phyloP scores from a whole-genome alignment of 1,140 invertebrate species.

The Cryptotermes secundus region DNA sequence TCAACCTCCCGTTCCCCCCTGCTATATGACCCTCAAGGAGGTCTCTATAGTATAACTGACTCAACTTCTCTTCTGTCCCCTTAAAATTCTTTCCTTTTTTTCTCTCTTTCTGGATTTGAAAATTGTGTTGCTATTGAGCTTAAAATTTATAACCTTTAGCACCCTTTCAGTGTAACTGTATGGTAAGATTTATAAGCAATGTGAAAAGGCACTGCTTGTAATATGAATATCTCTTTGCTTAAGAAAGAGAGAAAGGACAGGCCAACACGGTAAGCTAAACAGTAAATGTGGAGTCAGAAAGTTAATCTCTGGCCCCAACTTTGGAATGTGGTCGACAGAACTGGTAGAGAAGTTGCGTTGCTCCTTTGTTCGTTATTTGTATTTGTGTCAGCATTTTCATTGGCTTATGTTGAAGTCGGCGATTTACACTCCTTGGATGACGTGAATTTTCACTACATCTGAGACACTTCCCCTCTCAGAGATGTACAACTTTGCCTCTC shows the following conservation, averaged over 20 bases:
- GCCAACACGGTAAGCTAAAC: background rate
- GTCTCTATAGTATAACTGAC: background rate
- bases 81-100: background rate
- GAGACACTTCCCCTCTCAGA: too few species aligned
- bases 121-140: background rate
- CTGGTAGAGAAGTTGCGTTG: background rate
- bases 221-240: background rate
- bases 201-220: background rate
- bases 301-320: background rate
- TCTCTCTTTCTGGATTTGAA: background rate
- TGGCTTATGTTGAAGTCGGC: too few species aligned
- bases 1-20: background rate
- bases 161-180: background rate
- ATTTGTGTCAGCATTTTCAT: background rate
- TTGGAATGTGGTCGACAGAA: slow-evolving; percentile 11
- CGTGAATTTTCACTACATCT: too few species aligned
- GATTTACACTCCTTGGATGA: too few species aligned
- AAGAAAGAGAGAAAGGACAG: background rate
- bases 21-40: background rate
- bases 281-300: background rate
- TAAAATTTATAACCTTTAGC: background rate
- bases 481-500: too few species aligned
- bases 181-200: background rate
- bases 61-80: background rate
- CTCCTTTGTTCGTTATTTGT: background rate